phyloP scores from a whole-genome alignment of 2,113 vertebrate genomes.

The Corvus hawaiiensis region DNA sequence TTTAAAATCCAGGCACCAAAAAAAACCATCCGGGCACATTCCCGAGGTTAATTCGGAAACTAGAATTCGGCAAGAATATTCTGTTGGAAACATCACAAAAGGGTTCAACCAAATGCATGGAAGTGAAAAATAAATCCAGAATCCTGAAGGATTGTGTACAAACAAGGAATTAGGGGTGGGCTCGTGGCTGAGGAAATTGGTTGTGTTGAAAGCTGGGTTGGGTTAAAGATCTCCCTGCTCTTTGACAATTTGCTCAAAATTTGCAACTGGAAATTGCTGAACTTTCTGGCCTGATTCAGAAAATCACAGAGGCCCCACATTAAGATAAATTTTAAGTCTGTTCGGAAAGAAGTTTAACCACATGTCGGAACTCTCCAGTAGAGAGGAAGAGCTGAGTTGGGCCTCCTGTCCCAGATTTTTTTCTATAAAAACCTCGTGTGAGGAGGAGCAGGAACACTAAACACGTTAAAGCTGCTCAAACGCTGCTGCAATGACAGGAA shows the following conservation, averaged over 20 bases:
- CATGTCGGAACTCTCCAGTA: background rate
- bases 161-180: background rate
- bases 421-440: background rate
- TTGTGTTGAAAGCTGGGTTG: background rate
- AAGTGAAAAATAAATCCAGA: background rate
- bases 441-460: background rate
- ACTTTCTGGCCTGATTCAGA: background rate
- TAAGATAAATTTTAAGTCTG: background rate
- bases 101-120: background rate
- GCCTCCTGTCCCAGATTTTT: background rate
- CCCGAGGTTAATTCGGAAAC: background rate
- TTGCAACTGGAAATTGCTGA: background rate
- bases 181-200: background rate
- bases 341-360: background rate
- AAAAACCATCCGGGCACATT: background rate
- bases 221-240: background rate
- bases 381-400: accelerated
- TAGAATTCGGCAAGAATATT: background rate
- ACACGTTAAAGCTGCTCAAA: background rate
- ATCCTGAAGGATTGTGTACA: background rate
- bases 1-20: background rate
- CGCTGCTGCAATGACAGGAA: background rate
- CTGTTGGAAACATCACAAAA: background rate
- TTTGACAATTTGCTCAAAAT: background rate
- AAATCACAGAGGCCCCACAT: background rate